These are phyloP conservation scores for Drosophila borborema DNA, from an alignment of 2,888 invertebrate species.

Conservation along the genomic window DNA sequence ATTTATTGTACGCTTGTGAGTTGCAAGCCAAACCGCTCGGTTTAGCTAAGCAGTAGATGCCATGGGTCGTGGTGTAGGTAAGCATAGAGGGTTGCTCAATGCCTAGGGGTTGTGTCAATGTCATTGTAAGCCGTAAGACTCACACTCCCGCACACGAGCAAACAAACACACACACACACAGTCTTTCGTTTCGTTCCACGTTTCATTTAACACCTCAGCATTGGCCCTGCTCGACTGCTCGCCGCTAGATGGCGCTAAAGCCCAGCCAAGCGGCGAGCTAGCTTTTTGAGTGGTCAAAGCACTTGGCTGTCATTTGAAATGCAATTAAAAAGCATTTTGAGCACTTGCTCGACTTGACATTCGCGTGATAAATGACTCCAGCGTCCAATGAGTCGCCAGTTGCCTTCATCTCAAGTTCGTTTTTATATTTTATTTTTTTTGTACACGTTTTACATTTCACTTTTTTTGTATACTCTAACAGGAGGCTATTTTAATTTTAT, in stretches of 20 bases:
- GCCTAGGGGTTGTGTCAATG: constrained; percentile 76
- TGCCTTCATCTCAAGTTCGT: constrained; percentile 11
- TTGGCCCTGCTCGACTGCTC: constrained; percentile 24
- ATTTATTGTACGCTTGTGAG: constrained; percentile 83
- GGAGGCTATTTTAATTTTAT: background rate
- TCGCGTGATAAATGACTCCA: constrained; percentile 72
- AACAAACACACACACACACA: background rate
- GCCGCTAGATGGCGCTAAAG: constrained; percentile 38
- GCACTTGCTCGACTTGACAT: constrained; percentile 71
- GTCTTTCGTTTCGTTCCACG: constrained; percentile 9
- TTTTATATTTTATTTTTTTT: background rate
- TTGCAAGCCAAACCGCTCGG: constrained; percentile 57
- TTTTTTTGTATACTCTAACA: constrained; percentile 1
- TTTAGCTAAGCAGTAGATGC: background rate
- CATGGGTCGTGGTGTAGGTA: background rate
- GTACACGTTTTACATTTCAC: constrained; percentile 10
- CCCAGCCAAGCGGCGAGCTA: background rate
- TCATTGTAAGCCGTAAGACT: constrained; percentile 47
- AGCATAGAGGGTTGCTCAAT: constrained; percentile 40
- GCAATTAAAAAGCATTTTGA: constrained; percentile 79
- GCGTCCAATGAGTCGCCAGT: constrained; percentile 57
- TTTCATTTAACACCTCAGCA: constrained; percentile 62
- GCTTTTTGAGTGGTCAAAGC: constrained; percentile 14
- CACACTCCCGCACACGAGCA: background rate
- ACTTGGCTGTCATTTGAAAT: constrained; percentile 60